Evolutionary conservation across 2,888 invertebrate species (phyloP), one percentile per base, ranked within the genome.

Genomic region (Sinodicranocentrus sp.): DNA sequence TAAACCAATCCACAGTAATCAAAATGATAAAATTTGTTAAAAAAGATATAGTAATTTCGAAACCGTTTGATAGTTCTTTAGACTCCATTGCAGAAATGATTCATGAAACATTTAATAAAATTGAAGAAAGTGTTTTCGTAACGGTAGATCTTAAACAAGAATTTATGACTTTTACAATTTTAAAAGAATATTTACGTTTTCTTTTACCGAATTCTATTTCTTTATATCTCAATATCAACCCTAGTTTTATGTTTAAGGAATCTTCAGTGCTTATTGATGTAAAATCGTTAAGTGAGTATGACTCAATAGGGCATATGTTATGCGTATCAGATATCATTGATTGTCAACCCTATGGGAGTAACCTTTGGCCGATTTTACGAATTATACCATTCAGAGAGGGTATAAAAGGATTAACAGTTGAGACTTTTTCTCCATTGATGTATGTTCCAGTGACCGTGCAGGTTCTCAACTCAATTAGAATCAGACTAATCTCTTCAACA

Each of bases 371-470:
- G 15, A 63, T 63, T 28, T 3, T 63, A 28, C 26, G 63, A 5
- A 13, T 63, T 1, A 63, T 63, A n/a, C 63, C 26, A 15, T 3
- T 63, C 21, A n/a, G 6, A 25, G 17, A 25, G 2, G 28, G n/a
- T 63, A 63, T 63, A 63, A 63, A 63, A 28, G 63, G 63, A 26
- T 5, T 28, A 15, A 13, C 15, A 5, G 5, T 26, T 26, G 63
- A 63, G 10, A 6, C 5, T 10, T 63, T 63, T 63, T 10, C 25
- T 28, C 13, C 63, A 63, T 23, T 63, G n/a, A 3, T 5, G 3
- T 57, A 57, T 57, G 21, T 57, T 13, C 57, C 57, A 3, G 6
- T 57, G 57, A 21, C 57, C 8, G 23, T n/a, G n/a, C 8, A 48
- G 8, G 39, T 39, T 39, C n/a, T n/a, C n/a, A n/a, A n/a, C n/a